Conservation (phyloP, 2,888 invertebrate genomes). For the Cepaea hortensis region DNA sequence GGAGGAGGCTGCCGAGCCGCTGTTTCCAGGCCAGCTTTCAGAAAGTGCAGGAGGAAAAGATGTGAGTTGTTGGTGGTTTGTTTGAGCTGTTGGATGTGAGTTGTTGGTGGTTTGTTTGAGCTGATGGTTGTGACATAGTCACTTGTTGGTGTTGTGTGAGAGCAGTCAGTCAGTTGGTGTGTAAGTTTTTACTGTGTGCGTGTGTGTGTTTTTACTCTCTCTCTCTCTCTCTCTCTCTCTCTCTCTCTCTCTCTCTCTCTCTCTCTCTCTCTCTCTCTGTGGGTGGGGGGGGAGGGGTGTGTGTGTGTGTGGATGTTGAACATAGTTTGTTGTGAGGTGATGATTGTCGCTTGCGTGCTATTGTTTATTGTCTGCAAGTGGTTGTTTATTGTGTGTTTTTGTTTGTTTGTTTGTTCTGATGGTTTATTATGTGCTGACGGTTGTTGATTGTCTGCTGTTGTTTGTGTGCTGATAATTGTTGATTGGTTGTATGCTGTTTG, state of each 20-base stretch:
- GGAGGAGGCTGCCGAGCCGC: constrained; percentile 51
- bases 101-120: neutral
- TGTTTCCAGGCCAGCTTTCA: constrained; percentile 38
- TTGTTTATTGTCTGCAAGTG: no score
- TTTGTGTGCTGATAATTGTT: no score
- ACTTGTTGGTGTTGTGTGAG: neutral
- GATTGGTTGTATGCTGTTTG: no score
- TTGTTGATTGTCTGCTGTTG: no score
- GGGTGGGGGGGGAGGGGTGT: no score
- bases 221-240: constrained; percentile 40
- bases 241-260: constrained; percentile 46
- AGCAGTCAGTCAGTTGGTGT: neutral
- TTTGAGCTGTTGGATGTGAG: neutral
- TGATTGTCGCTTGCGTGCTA: no score
- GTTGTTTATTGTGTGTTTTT: no score
- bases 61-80: constrained; percentile 5
- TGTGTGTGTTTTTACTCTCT: constrained; percentile 26
- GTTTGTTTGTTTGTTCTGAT: no score
- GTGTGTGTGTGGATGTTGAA: neutral
- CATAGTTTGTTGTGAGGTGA: neutral
- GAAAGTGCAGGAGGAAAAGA: constrained; percentile 28
- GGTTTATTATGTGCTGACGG: no score
- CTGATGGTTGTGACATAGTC: no score
- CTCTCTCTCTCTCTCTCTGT: constrained; percentile 38
- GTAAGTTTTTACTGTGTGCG: neutral